A percentile compares a stretch with the other conserved stretches of the same genome.
Conservation (phyloP, 2,113 vertebrate genomes). For the Micronycteris hirsuta region DNA sequence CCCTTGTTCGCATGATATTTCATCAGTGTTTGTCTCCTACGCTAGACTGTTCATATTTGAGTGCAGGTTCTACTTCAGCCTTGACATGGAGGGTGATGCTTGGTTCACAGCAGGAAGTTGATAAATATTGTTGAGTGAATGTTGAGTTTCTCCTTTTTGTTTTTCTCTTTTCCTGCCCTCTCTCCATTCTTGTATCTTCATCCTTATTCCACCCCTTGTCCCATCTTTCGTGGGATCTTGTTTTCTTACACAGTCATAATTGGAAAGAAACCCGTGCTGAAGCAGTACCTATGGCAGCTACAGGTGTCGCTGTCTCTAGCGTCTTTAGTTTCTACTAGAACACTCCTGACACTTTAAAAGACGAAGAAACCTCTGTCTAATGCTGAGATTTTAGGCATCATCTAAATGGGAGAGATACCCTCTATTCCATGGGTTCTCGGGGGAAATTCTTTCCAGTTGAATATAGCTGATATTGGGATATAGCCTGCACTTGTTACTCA, state of each 20-base stretch:
- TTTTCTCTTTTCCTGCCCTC: neutral
- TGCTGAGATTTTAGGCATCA: neutral
- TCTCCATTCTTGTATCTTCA: neutral
- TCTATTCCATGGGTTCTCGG: neutral
- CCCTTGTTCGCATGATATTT: neutral
- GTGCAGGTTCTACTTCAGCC: neutral
- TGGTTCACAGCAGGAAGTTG: neutral
- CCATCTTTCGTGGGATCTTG: neutral
- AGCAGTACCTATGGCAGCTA: neutral
- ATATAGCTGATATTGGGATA: no score
- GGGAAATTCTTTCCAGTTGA: neutral
- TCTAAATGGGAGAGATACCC: neutral
- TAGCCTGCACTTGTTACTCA: neutral
- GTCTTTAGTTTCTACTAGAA: neutral
- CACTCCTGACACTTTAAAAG: neutral
- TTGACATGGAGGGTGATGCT: neutral
- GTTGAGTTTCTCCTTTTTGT: neutral
- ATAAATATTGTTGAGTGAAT: neutral
- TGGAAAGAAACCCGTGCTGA: neutral
- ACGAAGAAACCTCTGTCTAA: neutral
- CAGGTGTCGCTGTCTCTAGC: neutral
- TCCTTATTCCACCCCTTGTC: neutral
- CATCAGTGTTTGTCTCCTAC: neutral
- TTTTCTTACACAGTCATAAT: neutral
- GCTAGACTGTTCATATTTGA: neutral